phyloP scores from a whole-genome alignment of 1,140 invertebrate species.

The Orchesella cincta region DNA sequence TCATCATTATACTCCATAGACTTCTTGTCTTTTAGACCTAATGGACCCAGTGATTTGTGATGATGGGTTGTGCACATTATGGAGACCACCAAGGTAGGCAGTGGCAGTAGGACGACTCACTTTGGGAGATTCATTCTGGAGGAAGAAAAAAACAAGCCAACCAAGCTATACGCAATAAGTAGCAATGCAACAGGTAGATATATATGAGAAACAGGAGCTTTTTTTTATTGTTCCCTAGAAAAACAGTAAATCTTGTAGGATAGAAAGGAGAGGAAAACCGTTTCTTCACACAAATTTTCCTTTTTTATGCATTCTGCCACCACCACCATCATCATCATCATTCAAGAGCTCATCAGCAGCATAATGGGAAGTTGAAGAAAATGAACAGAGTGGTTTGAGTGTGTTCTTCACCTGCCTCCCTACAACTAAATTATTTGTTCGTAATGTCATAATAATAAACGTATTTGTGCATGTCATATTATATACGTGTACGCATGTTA shows the following conservation, averaged over 20 bases:
- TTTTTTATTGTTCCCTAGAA: not conserved
- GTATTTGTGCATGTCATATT: not conserved
- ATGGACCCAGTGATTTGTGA: constrained; percentile 25
- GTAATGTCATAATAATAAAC: constrained; percentile 27
- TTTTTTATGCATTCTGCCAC: too few relatives aligned
- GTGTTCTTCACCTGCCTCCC: not conserved
- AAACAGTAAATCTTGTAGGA: too few relatives aligned
- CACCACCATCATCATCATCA: not conserved
- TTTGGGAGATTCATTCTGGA: not conserved
- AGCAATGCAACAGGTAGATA: not conserved
- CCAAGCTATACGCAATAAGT: not conserved
- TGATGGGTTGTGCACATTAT: constrained; percentile 27
- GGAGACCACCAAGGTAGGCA: constrained; percentile 18
- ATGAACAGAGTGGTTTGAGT: not conserved
- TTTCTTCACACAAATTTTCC: too few relatives aligned
- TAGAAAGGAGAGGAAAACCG: too few relatives aligned
- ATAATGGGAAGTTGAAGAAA: not conserved
- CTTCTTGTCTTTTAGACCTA: constrained; percentile 12
- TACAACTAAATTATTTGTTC: constrained; percentile 9
- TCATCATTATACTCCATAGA: constrained; percentile 7
- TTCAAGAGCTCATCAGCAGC: too few relatives aligned
- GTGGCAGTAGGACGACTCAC: not conserved
- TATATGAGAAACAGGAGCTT: not conserved
- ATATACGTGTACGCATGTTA: not conserved
- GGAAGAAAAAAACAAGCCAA: not conserved